Percentiles rank a stretch among this genome's conserved stretches.
Conservation (phyloP, 2,888 invertebrate species). For the Hemithea aestivaria region DNA sequence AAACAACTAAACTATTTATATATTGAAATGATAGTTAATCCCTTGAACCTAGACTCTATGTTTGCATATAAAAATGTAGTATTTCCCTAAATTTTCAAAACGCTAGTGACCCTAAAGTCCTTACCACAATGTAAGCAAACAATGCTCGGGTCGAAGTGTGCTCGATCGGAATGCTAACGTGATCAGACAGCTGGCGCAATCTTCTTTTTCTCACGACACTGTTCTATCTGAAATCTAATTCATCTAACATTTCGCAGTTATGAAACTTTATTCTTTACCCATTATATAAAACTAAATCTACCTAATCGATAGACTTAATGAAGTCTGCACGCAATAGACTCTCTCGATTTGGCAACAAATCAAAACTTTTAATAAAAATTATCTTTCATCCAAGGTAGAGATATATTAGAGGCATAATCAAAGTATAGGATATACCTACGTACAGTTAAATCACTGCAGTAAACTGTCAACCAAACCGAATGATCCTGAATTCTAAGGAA, state of each 20-base stretch:
- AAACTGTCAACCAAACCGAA: too few species aligned
- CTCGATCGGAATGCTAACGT: constrained; percentile 37
- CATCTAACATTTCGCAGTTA: constrained; percentile 30
- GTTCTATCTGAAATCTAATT: constrained; percentile 23
- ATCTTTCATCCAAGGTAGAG: too few species aligned
- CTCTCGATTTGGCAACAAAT: too few species aligned
- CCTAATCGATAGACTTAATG: constrained; percentile 5
- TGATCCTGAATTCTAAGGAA: too few species aligned
- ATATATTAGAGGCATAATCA: too few species aligned
- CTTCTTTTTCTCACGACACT: constrained; percentile 48
- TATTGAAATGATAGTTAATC: too few species aligned
- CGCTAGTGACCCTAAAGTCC: constrained; percentile 16
- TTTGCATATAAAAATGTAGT: too few species aligned
- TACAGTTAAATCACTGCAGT: too few species aligned
- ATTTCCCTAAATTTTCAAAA: background rate
- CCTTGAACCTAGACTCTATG: too few species aligned
- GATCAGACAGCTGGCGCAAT: constrained; percentile 45
- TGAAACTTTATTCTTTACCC: constrained; percentile 31
- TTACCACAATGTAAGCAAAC: constrained; percentile 37
- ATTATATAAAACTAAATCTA: constrained; percentile 10
- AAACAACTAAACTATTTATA: too few species aligned
- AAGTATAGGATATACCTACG: too few species aligned
- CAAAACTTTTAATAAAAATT: too few species aligned
- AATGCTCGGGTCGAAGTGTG: constrained; percentile 37
- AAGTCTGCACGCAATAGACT: background rate